phyloP scores from a whole-genome alignment of 2,113 vertebrate species.

The Gasterosteus aculeatus region DNA sequence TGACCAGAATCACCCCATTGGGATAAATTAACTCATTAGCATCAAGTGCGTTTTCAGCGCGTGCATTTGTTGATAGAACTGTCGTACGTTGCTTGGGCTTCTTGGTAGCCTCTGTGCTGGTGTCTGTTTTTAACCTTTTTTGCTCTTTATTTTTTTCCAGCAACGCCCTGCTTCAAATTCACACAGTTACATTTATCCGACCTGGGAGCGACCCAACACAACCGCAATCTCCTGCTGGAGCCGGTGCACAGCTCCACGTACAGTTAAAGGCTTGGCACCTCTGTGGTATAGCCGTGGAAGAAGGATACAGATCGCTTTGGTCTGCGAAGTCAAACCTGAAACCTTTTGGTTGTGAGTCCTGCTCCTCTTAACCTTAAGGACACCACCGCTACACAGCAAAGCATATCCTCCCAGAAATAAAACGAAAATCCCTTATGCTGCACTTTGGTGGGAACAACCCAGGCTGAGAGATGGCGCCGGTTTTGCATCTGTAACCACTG shows the following conservation, averaged over 20 bases:
- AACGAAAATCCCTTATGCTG: conserved; percentile 75
- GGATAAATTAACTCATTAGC: conserved; percentile 52
- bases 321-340: conserved; percentile 41
- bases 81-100: conserved; percentile 22
- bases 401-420: conserved; percentile 72
- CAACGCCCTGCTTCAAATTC: conserved; percentile 47
- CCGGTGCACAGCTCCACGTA: conserved; percentile 27
- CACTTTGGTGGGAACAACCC: conserved; percentile 77
- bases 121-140: conserved; percentile 49
- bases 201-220: conserved; percentile 37
- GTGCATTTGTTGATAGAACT: conserved; percentile 52
- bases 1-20: conserved; percentile 34
- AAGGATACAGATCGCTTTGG: not conserved
- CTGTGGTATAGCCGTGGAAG: conserved; percentile 9
- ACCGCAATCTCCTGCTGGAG: conserved; percentile 29
- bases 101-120: conserved; percentile 22
- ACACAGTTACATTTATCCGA: conserved; percentile 36
- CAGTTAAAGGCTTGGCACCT: conserved; percentile 25
- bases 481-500: conserved; percentile 76
- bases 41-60: conserved; percentile 28
- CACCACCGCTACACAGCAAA: conserved; percentile 51
- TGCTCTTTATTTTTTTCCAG: conserved; percentile 41
- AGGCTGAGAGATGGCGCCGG: conserved; percentile 75
- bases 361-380: conserved; percentile 57
- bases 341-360: conserved; percentile 34